A percentile compares a stretch with the other conserved stretches of the same genome.
Evolutionary conservation across 2,888 invertebrate species (phyloP).

Genomic region (Sthenelais limicola): DNA sequence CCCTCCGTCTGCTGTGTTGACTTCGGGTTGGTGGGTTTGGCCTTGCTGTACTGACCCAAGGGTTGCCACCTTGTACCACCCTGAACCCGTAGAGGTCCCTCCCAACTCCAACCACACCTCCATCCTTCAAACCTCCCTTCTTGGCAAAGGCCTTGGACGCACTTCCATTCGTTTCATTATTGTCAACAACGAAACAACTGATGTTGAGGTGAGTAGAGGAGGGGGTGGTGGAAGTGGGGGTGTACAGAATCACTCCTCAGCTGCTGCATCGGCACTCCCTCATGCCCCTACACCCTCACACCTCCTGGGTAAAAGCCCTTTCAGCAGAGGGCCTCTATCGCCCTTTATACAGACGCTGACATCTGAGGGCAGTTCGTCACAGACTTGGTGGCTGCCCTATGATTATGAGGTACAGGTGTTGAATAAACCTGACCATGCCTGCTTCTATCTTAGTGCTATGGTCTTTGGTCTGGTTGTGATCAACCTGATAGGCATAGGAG

Average conservation of each 20-base stretch:
- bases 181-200: neutral
- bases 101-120: slow-evolving; percentile 1
- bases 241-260: neutral
- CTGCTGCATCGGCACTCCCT: no score
- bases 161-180: slow-evolving; percentile 44
- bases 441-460: slow-evolving; percentile 37
- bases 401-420: slow-evolving; percentile 43
- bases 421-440: slow-evolving; percentile 6
- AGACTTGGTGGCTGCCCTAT: slow-evolving; percentile 44
- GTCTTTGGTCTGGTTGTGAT: slow-evolving; percentile 42
- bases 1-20: no score
- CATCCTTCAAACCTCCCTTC: slow-evolving; percentile 17
- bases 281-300: no score
- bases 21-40: no score
- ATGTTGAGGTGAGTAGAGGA: neutral
- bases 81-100: neutral
- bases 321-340: no score
- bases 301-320: no score
- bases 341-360: neutral
- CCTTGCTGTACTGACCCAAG: slow-evolving; percentile 35
- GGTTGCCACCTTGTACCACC: slow-evolving; percentile 9
- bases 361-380: slow-evolving; percentile 18
- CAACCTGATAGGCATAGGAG: slow-evolving; percentile 48
- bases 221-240: neutral
- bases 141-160: slow-evolving; percentile 40